Percentiles rank a stretch among this genome's conserved stretches.
phyloP scores from a whole-genome alignment of 1,140 invertebrate species.

The Parasteatoda tepidariorum region DNA sequence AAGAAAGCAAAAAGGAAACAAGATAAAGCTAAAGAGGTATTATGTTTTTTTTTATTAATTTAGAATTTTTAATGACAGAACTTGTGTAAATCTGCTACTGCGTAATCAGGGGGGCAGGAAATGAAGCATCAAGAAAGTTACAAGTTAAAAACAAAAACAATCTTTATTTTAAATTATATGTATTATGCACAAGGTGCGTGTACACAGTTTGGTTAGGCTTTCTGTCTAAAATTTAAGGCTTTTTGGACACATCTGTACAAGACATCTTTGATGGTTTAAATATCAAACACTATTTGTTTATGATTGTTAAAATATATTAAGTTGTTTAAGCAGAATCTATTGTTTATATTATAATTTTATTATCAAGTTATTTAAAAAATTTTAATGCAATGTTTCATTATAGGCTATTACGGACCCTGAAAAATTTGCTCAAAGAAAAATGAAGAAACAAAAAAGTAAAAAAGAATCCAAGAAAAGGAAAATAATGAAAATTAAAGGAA shows the following conservation, averaged over 20 bases:
- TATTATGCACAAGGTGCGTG: too few species aligned
- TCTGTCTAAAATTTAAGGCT: too few species aligned
- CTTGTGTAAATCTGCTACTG: background rate
- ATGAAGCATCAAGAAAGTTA: background rate
- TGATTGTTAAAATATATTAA: too few species aligned
- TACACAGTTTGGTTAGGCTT: too few species aligned
- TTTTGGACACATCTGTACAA: too few species aligned
- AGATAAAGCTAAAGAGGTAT: slow-evolving; percentile 70
- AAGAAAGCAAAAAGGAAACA: slow-evolving; percentile 71
- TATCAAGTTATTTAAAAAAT: too few species aligned
- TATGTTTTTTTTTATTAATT: slow-evolving; percentile 3
- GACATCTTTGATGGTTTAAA: too few species aligned
- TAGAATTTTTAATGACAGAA: too few species aligned
- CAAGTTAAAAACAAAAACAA: background rate
- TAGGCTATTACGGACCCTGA: slow-evolving; percentile 81
- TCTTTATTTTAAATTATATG: background rate
- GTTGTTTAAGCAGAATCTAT: too few species aligned
- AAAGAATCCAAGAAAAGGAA: slow-evolving; percentile 80
- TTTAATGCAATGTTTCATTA: background rate
- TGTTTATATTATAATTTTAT: too few species aligned
- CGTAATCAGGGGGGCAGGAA: background rate
- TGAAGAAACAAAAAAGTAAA: slow-evolving; percentile 80
- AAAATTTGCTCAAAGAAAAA: slow-evolving; percentile 80
- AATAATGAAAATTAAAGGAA: slow-evolving; percentile 72
- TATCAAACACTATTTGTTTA: too few species aligned